A percentile compares a stretch with the other conserved stretches of the same genome.
These are phyloP conservation scores for Thamnophis sirtalis DNA, from an alignment of 2,113 vertebrate species.

Conservation along the genomic window DNA sequence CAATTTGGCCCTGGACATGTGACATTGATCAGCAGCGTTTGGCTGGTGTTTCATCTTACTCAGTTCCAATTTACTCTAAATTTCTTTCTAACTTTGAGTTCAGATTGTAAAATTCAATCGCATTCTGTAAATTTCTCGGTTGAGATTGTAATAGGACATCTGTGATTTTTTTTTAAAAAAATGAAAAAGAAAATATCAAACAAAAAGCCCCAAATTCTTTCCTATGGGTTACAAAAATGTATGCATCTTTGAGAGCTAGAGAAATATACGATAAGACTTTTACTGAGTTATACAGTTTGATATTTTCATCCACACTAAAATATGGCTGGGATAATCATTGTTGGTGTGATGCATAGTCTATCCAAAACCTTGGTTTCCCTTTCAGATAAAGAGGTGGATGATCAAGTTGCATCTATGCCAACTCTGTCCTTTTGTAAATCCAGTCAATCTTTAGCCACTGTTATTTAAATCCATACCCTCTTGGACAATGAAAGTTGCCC, in stretches of 20 bases:
- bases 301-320: conserved; percentile 6
- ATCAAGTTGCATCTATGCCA: too few species aligned
- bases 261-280: conserved; percentile 17
- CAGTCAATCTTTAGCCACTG: too few species aligned
- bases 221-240: not conserved
- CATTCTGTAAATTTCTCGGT: not conserved
- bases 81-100: conserved; percentile 33
- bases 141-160: not conserved
- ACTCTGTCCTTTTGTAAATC: too few species aligned
- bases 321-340: not conserved
- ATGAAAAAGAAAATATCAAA: conserved; percentile 2
- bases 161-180: not conserved
- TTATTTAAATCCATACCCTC: too few species aligned
- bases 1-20: conserved; percentile 42
- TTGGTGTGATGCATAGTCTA: too few species aligned
- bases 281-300: not conserved
- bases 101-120: not conserved
- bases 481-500: too few species aligned
- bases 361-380: too few species aligned
- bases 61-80: not conserved
- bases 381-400: too few species aligned
- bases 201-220: conserved; percentile 22
- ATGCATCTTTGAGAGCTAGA: conserved; percentile 3
- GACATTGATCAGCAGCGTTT: conserved; percentile 27
- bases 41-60: conserved; percentile 15